Evolutionary conservation across 2,888 invertebrate genomes (phyloP), one percentile per base, ranked within the genome.

Genomic region (Euproctis similis): DNA sequence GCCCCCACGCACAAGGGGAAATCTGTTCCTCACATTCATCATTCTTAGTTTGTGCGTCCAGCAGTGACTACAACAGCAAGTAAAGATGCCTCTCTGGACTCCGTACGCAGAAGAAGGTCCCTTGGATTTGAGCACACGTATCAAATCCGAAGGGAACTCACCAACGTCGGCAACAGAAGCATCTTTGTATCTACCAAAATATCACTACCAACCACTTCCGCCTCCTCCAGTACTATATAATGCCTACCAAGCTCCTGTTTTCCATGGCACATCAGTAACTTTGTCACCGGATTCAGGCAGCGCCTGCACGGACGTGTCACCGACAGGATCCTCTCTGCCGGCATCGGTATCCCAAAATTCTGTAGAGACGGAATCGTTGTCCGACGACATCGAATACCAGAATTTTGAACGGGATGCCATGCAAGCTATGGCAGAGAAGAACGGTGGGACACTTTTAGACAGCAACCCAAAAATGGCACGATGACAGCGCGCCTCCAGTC

Each of bases 381-480:
- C 60, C 1, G 60, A 50, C 2, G 66, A 64, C 32, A 51, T 58
- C 28, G 89, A 90, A 2, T 95, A 92, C 50, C 85, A 87, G 2
- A 88, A 89, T 17, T 95, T 92, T 47, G 87, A 94, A 20, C 85
- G 89, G 28, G 87, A 87, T 33, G 89, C 92, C 56, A 55, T 94
- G 8, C 84, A 88, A 12, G 89, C 89, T 23, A 90, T 93, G 39
- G 87, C 87, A 13, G 86, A 81, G 42, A 86, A 87, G 8, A 90
- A 88, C 38, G 89, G 86, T 24, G 89, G 87, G 1, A 66, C 75
- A 2, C 58, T 84, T 9, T 70, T 86, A 1, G 80, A 82, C 1
- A 80, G 89, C 12, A 92, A 92, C 47, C 89, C 90, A 0, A 89
- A 91, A 50, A 93, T 92, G 93, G 78, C 91, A n/a, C 74, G 90